A percentile compares a stretch with the other conserved stretches of the same genome.
phyloP scores from a whole-genome alignment of 2,888 invertebrate species.

The Lycophotia porphyrea region DNA sequence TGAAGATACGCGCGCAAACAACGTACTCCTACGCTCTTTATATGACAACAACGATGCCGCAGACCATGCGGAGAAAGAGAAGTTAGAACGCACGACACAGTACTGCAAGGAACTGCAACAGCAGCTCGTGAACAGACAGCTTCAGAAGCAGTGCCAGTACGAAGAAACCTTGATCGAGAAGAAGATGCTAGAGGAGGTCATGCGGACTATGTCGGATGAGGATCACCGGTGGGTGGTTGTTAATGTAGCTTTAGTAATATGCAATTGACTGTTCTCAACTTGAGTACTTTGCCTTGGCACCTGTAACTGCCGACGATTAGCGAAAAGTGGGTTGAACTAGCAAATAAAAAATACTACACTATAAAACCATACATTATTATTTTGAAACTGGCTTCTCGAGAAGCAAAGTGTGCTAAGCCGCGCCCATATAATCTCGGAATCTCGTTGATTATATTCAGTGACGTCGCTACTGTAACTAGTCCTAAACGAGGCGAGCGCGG shows the following conservation, averaged over 20 bases:
- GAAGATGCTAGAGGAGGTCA: constrained; percentile 91
- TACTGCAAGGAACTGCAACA: constrained; percentile 90
- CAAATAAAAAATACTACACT: background rate
- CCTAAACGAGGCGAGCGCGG: background rate
- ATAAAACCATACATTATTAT: background rate
- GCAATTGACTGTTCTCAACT: background rate
- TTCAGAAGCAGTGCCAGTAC: constrained; percentile 87
- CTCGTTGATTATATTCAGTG: background rate
- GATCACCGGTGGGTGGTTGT: constrained; percentile 85
- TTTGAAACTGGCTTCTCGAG: background rate
- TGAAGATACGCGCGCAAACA: constrained; percentile 80
- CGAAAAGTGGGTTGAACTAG: background rate
- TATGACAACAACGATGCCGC: constrained; percentile 81
- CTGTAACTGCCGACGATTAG: background rate
- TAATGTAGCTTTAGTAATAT: background rate
- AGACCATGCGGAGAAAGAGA: constrained; percentile 73
- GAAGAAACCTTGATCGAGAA: constrained; percentile 91
- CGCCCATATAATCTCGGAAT: background rate
- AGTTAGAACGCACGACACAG: constrained; percentile 72
- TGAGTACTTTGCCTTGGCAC: background rate
- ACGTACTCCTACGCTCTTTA: constrained; percentile 79
- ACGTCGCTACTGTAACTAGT: background rate
- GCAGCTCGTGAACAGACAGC: constrained; percentile 89
- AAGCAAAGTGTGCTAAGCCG: background rate
- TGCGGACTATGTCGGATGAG: constrained; percentile 91